phyloP scores from a whole-genome alignment of 2,113 vertebrate species.

The Bothrops jararaca region DNA sequence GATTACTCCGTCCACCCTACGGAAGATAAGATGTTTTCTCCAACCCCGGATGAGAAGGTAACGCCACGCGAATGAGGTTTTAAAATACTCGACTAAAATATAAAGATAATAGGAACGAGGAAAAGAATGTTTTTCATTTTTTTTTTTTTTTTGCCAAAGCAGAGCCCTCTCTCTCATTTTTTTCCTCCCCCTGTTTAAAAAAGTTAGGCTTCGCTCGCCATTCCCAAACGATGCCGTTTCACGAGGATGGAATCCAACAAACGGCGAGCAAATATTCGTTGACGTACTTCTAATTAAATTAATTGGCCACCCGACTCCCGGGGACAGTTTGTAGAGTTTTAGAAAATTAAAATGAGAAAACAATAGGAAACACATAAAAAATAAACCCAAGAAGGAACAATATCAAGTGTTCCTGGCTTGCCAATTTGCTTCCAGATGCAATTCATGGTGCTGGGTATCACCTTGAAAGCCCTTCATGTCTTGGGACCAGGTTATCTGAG shows the following conservation, averaged over 20 bases:
- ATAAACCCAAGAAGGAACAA: too few species aligned
- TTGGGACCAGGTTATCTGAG: too few species aligned
- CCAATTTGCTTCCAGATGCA: too few species aligned
- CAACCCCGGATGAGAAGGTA: conserved; percentile 95
- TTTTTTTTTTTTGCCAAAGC: neutral
- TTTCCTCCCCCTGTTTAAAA: neutral
- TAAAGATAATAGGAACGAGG: neutral
- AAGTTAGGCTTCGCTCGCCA: neutral
- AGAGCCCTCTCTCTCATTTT: neutral
- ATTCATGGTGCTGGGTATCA: too few species aligned
- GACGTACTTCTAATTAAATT: too few species aligned
- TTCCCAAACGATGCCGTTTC: neutral
- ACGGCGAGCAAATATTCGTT: too few species aligned
- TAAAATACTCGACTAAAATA: neutral
- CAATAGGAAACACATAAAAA: too few species aligned
- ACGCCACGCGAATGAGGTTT: neutral
- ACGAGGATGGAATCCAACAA: neutral
- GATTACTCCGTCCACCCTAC: conserved; percentile 87
- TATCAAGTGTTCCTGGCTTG: too few species aligned
- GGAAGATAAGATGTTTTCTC: conserved; percentile 89
- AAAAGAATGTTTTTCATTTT: neutral
- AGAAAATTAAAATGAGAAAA: too few species aligned
- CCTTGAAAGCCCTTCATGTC: too few species aligned
- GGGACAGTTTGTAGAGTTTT: too few species aligned
- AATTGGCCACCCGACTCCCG: too few species aligned